Evolutionary conservation across 1,140 invertebrate species (phyloP).

Genomic region (Drosophila truncata): DNA sequence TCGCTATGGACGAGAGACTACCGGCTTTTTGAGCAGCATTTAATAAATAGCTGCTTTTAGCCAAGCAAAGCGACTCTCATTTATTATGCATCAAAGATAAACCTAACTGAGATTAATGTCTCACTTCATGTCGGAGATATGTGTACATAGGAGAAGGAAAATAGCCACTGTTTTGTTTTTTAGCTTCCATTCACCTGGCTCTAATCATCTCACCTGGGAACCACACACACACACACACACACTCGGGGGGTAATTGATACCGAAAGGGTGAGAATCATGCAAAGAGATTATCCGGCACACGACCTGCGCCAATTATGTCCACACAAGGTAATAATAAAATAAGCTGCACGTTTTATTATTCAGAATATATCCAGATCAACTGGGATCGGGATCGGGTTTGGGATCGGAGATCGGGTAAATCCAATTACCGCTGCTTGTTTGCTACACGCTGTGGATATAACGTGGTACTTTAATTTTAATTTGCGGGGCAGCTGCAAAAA

Average conservation of each 20-base stretch:
- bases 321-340: slow-evolving; percentile 68
- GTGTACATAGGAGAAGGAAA: slow-evolving; percentile 13
- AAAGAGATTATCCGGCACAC: slow-evolving; percentile 50
- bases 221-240: not conserved
- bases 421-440: slow-evolving; percentile 43
- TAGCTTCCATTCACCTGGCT: slow-evolving; percentile 1
- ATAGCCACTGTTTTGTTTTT: slow-evolving; percentile 26
- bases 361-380: slow-evolving; percentile 40
- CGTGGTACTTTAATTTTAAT: slow-evolving; percentile 43
- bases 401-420: slow-evolving; percentile 37
- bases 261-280: slow-evolving; percentile 52
- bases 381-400: slow-evolving; percentile 26
- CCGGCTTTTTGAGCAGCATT: slow-evolving; percentile 33
- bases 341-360: slow-evolving; percentile 60
- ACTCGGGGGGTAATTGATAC: slow-evolving; percentile 1
- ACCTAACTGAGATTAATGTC: slow-evolving; percentile 83
- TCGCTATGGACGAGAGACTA: slow-evolving; percentile 41
- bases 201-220: slow-evolving; percentile 33
- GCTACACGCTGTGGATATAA: slow-evolving; percentile 33
- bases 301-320: slow-evolving; percentile 74
- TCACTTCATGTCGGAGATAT: slow-evolving; percentile 68
- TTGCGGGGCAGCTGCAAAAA: slow-evolving; percentile 62
- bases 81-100: slow-evolving; percentile 83
- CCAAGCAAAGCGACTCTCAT: slow-evolving; percentile 67
- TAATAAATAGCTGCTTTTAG: slow-evolving; percentile 83